A percentile compares a stretch with the other conserved stretches of the same genome.
These are phyloP conservation scores for Idaea biselata DNA, from an alignment of 2,888 invertebrate species.

Conservation along the genomic window DNA sequence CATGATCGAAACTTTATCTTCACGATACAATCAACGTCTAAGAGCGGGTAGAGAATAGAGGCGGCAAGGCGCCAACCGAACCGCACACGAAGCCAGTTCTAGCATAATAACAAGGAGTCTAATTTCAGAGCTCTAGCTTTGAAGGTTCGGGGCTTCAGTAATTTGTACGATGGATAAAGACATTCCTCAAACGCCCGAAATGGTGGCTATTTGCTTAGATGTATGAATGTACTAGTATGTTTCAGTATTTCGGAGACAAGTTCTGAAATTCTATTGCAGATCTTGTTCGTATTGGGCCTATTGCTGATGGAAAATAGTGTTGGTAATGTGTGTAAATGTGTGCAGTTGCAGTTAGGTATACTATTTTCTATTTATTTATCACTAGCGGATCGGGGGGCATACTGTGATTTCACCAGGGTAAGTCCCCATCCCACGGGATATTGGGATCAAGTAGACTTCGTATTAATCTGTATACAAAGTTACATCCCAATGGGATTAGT, in stretches of 20 bases:
- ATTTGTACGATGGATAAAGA: not conserved
- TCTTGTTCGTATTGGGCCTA: not conserved
- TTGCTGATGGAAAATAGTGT: not conserved
- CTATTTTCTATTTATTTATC: too few species aligned
- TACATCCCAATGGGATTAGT: too few species aligned
- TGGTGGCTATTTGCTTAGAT: not conserved
- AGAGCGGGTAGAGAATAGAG: not conserved
- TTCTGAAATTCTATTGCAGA: not conserved
- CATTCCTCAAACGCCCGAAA: not conserved
- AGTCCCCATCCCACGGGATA: too few species aligned
- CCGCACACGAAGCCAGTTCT: not conserved
- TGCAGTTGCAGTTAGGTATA: too few species aligned
- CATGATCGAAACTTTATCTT: too few species aligned
- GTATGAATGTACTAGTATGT: not conserved
- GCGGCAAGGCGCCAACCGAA: not conserved
- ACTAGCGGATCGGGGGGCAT: too few species aligned
- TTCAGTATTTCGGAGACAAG: not conserved
- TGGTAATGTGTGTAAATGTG: not conserved
- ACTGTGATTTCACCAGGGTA: too few species aligned
- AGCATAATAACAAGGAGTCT: slow-evolving; percentile 1
- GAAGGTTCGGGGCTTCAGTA: not conserved
- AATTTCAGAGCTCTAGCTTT: not conserved
- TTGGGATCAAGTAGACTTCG: too few species aligned
- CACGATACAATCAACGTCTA: not conserved
- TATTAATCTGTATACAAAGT: too few species aligned